Conservation (phyloP, 2,113 vertebrate genomes). For the Ptilorrhoa leucosticta region DNA sequence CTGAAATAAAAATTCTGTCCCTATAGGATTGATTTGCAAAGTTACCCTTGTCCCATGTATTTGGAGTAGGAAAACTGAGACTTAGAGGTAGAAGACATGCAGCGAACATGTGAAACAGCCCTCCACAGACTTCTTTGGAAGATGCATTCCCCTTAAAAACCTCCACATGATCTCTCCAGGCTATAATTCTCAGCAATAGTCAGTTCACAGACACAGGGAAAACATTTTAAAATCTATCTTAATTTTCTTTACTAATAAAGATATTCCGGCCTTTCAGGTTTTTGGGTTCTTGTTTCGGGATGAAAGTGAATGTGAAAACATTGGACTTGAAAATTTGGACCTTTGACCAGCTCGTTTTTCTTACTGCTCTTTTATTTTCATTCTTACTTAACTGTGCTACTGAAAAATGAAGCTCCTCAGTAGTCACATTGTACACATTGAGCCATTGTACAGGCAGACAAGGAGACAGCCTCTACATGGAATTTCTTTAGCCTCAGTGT, state of each 20-base stretch:
- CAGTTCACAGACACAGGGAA: neutral
- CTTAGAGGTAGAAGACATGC: neutral
- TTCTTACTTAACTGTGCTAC: neutral
- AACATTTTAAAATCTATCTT: neutral
- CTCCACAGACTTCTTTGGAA: neutral
- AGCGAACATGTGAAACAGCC: neutral
- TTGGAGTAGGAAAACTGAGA: neutral
- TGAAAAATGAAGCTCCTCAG: neutral
- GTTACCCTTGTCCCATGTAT: neutral
- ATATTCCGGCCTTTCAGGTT: neutral
- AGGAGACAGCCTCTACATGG: neutral
- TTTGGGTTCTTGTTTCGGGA: neutral
- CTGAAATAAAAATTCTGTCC: neutral
- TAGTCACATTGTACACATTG: neutral
- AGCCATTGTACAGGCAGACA: neutral
- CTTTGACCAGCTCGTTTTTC: neutral
- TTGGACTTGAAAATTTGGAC: neutral
- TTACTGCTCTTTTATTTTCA: neutral
- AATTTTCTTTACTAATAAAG: neutral
- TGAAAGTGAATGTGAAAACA: neutral
- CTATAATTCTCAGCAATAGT: neutral
- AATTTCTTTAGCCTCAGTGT: neutral
- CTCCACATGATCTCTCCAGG: neutral
- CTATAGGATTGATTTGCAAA: neutral
- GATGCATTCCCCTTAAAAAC: neutral